Evolutionary conservation across 2,888 invertebrate species (phyloP).

Genomic region (Parnassius apollo): DNA sequence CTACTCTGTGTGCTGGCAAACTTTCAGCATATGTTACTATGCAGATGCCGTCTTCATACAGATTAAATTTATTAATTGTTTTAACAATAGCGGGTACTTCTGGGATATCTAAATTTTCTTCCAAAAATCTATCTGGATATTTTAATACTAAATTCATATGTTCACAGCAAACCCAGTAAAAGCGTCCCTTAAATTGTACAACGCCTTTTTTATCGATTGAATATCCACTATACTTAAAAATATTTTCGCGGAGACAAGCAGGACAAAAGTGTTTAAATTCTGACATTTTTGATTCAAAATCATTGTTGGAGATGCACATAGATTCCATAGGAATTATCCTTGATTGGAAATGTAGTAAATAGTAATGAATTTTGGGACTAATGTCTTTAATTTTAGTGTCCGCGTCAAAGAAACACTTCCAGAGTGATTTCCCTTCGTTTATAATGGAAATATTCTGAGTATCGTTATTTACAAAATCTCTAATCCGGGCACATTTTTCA

Average conservation of each 20-base stretch:
- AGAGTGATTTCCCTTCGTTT: slow-evolving; percentile 74
- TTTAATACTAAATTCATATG: slow-evolving; percentile 74
- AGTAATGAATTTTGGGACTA: slow-evolving; percentile 71
- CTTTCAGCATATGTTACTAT: slow-evolving; percentile 82
- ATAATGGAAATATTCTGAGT: slow-evolving; percentile 78
- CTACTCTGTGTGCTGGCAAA: slow-evolving; percentile 67
- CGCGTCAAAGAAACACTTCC: slow-evolving; percentile 76
- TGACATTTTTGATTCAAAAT: slow-evolving; percentile 74
- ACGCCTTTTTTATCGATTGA: slow-evolving; percentile 79
- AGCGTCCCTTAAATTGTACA: slow-evolving; percentile 75
- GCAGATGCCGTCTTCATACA: slow-evolving; percentile 81
- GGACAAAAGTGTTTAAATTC: slow-evolving; percentile 81
- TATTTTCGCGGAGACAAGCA: slow-evolving; percentile 71
- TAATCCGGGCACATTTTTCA: slow-evolving; percentile 49
- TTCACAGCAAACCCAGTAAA: slow-evolving; percentile 82
- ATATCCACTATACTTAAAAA: slow-evolving; percentile 58
- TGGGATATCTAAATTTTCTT: slow-evolving; percentile 56
- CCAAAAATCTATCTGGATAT: slow-evolving; percentile 63
- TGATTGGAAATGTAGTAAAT: slow-evolving; percentile 68
- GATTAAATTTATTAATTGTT: slow-evolving; percentile 54
- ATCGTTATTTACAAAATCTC: slow-evolving; percentile 75
- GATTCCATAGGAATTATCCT: slow-evolving; percentile 72
- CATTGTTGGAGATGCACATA: slow-evolving; percentile 80
- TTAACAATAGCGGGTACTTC: slow-evolving; percentile 74
- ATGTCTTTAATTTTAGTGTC: slow-evolving; percentile 54